Conservation (phyloP, 2,113 vertebrate species). For the Leuciscus idus region DNA sequence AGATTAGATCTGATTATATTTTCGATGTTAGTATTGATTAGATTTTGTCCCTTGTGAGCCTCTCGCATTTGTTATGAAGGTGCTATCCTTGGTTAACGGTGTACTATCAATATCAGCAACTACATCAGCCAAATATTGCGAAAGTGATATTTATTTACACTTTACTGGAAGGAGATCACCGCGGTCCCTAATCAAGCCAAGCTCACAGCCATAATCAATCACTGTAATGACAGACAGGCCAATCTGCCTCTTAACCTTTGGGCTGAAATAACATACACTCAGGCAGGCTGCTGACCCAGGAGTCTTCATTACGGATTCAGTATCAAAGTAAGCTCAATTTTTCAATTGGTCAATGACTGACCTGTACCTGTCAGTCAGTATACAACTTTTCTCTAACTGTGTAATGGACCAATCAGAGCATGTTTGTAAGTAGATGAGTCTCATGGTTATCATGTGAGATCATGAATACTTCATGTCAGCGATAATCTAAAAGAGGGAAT, state of each 20-base stretch:
- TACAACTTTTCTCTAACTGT: too few relatives aligned
- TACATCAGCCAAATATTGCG: not conserved
- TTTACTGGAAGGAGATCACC: not conserved
- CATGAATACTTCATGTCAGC: conserved; percentile 20
- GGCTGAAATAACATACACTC: conserved; percentile 42
- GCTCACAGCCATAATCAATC: conserved; percentile 32
- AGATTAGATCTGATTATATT: too few relatives aligned
- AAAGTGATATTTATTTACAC: conserved; percentile 16
- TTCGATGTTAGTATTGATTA: not conserved
- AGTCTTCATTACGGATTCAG: conserved; percentile 5
- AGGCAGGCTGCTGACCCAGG: conserved; percentile 15
- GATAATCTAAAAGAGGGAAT: conserved; percentile 22
- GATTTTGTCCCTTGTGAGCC: not conserved
- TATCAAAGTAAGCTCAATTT: not conserved
- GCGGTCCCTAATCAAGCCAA: not conserved
- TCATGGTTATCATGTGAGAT: not conserved
- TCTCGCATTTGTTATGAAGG: not conserved
- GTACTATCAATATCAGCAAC: not conserved
- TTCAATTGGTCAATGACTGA: not conserved
- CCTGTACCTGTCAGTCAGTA: too few relatives aligned
- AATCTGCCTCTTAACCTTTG: conserved; percentile 27
- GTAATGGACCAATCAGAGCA: not conserved
- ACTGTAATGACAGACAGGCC: conserved; percentile 11
- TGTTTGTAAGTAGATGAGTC: not conserved
- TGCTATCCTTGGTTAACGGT: not conserved